Conservation (phyloP, 2,797 vertebrate genomes). For the Diplodus puntazzo region DNA sequence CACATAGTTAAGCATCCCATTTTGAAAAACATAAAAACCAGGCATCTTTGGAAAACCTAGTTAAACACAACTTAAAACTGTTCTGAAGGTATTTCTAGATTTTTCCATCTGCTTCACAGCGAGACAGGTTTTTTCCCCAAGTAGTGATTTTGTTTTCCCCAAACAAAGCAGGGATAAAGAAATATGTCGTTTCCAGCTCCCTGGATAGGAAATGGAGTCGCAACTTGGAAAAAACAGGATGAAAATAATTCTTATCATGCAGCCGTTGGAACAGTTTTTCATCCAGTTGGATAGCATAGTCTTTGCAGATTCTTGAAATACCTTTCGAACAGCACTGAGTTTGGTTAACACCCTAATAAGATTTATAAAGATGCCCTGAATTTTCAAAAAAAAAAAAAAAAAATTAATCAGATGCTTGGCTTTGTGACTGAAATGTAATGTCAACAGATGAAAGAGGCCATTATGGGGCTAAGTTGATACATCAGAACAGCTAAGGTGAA, state of each 20-base stretch:
- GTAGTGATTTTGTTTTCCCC: background rate
- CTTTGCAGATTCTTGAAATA: background rate
- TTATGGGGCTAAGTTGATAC: background rate
- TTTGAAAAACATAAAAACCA: background rate
- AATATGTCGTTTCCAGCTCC: background rate
- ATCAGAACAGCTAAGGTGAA: background rate
- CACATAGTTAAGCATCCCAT: background rate
- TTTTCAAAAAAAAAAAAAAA: background rate
- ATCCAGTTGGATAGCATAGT: background rate
- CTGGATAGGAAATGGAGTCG: background rate
- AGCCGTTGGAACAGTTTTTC: conserved; percentile 1
- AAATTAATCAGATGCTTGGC: background rate
- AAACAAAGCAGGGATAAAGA: conserved; percentile 6
- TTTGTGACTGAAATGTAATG: background rate
- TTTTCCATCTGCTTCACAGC: background rate
- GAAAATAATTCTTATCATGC: background rate
- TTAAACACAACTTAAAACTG: background rate
- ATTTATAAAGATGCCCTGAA: background rate
- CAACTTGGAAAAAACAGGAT: background rate
- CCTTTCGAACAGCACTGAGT: background rate
- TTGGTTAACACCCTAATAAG: background rate
- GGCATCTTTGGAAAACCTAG: conserved; percentile 3
- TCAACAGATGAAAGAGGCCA: background rate
- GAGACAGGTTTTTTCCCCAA: background rate
- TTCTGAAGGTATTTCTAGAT: background rate